These are phyloP conservation scores for Lithophane socia DNA, from an alignment of 2,888 invertebrate genomes.

Conservation along the genomic window DNA sequence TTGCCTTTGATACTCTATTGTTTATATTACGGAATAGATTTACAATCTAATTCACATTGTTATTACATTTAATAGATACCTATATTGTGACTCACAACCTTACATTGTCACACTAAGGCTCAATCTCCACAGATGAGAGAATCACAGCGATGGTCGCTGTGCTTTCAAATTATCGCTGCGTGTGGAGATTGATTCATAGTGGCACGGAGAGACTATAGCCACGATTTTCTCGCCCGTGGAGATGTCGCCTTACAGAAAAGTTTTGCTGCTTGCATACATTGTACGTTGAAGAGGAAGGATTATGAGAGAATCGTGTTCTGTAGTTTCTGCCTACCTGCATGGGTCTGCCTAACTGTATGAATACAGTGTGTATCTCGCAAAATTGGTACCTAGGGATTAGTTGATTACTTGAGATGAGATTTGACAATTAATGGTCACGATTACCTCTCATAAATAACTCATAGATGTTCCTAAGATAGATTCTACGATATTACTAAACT, in stretches of 20 bases:
- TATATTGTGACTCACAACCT: background rate
- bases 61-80: background rate
- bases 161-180: no score
- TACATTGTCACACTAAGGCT: background rate
- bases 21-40: slow-evolving; percentile 21
- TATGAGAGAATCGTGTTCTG: background rate
- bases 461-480: background rate
- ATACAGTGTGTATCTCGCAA: background rate
- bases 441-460: background rate
- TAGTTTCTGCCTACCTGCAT: background rate
- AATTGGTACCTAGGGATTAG: background rate
- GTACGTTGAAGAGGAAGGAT: background rate
- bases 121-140: no score
- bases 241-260: background rate
- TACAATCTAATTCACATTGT: background rate
- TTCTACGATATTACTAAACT: background rate
- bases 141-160: no score
- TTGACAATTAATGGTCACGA: slow-evolving; percentile 2
- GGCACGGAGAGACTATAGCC: no score
- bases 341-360: no score
- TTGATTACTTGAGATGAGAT: background rate
- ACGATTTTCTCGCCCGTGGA: no score
- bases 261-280: background rate
- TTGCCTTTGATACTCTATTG: slow-evolving; percentile 12
- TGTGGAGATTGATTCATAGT: background rate